These are phyloP conservation scores for Meganola albula DNA, from an alignment of 2,888 invertebrate genomes.

Conservation along the genomic window DNA sequence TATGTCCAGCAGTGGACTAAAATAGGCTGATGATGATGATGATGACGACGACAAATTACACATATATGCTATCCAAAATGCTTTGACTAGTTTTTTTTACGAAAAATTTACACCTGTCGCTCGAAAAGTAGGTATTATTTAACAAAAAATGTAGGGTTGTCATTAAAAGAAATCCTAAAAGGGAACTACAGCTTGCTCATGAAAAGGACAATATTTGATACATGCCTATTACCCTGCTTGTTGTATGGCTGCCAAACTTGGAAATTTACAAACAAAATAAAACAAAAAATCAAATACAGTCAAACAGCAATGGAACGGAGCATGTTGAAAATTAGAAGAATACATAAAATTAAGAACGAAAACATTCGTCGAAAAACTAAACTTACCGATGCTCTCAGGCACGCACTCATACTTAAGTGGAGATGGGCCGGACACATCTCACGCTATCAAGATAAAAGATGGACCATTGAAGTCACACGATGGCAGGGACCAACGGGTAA, in stretches of 20 bases:
- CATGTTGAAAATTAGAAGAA: neutral
- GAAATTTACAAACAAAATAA: no score
- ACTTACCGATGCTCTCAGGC: neutral
- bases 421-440: slow-evolving; percentile 2
- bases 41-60: no score
- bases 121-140: no score
- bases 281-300: neutral
- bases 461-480: slow-evolving; percentile 3
- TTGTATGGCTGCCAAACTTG: no score
- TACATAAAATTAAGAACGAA: neutral
- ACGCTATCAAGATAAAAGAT: slow-evolving; percentile 4
- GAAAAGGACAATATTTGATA: neutral
- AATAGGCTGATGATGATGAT: no score
- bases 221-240: neutral
- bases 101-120: no score
- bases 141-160: no score
- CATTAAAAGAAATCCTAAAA: neutral
- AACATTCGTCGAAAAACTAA: no score
- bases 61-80: no score
- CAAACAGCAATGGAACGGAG: neutral
- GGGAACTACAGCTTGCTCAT: neutral
- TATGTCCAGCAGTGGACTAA: no score
- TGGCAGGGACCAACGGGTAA: slow-evolving; percentile 5
- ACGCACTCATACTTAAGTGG: neutral
- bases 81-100: no score